Evolutionary conservation across 2,888 invertebrate genomes (phyloP).

Genomic region (Horisme vitalbata): DNA sequence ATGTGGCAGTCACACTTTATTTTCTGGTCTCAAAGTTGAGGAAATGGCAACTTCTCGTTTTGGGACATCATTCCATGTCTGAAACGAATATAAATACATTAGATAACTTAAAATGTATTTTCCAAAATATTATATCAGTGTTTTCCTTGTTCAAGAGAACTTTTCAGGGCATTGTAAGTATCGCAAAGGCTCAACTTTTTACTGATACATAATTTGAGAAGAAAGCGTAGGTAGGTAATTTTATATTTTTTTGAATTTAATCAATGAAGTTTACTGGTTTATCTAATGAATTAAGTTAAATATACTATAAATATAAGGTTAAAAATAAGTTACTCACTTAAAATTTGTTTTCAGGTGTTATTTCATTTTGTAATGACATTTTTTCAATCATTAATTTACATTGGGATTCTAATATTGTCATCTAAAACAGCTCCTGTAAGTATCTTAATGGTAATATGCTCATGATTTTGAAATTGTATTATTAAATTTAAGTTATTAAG

Average conservation of each 20-base stretch:
- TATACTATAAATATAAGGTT: neutral
- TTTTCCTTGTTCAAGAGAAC: constrained; percentile 7
- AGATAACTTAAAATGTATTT: constrained; percentile 1
- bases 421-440: constrained; percentile 4
- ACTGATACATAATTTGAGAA: too few species aligned
- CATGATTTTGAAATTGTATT: neutral
- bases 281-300: too few species aligned
- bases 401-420: constrained; percentile 12
- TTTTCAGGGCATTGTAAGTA: constrained; percentile 23
- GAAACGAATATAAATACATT: neutral
- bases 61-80: neutral
- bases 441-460: neutral
- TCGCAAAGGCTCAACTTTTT: too few species aligned
- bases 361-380: constrained; percentile 22
- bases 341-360: constrained; percentile 18
- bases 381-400: constrained; percentile 13
- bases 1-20: constrained; percentile 11
- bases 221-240: too few species aligned
- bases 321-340: neutral
- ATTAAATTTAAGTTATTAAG: too few species aligned
- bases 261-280: too few species aligned
- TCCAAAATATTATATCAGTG: constrained; percentile 3
- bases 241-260: too few species aligned
- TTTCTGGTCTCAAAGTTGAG: constrained; percentile 15
- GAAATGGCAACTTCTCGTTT: constrained; percentile 15